Evolutionary conservation across 2,797 vertebrate genomes (phyloP), one percentile per base, ranked within the genome.

Genomic region (Phrynocephalus guinanensis): DNA sequence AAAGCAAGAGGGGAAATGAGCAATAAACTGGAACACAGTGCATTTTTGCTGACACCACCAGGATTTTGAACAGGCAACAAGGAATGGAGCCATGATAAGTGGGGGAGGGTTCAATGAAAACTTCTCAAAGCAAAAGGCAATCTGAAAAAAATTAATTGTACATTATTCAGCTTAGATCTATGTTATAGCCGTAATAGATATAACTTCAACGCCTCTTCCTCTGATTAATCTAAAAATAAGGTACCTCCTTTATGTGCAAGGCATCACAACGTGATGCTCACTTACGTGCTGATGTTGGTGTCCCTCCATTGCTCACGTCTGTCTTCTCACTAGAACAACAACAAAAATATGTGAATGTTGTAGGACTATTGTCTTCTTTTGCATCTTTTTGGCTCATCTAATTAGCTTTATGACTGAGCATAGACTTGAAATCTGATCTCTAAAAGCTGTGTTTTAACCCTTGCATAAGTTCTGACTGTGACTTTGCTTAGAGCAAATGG

Each of bases 251-350:
- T 76, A n/a, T 48, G 22, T 66, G 48, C 20, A 7, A 28, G 68
- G 48, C 10, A 50, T 48, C 7, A 84, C 63, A 26, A 30, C 22
- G n/a, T 70, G 50, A 60, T 76, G 44, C 24, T 50, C 92, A 96
- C 97, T 97, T 91, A 97, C 97, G 90, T 0, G 95, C 95, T 82
- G 96, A 96, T 0, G 96, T 96, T 0, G 96, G 98, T 72, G 98
- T 98, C 96, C 98, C 98, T 4, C 98, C 98, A 5, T 98, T 99
- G 96, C 98, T 97, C 92, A 98, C 97, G 95, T 99, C 98, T 1
- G 97, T 98, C 97, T 99, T 99, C 97, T 99, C 99, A 26, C 98
- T 99, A 98, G 94, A 96, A 82, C 0, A 6, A 97, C 0, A 48
- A n/a, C 38, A 72, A 8, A 2, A 71, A 67, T 16, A 52, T 22